A percentile compares a stretch with the other conserved stretches of the same genome.
Conservation (phyloP, 2,797 vertebrate species). For the Amazona ochrocephala region DNA sequence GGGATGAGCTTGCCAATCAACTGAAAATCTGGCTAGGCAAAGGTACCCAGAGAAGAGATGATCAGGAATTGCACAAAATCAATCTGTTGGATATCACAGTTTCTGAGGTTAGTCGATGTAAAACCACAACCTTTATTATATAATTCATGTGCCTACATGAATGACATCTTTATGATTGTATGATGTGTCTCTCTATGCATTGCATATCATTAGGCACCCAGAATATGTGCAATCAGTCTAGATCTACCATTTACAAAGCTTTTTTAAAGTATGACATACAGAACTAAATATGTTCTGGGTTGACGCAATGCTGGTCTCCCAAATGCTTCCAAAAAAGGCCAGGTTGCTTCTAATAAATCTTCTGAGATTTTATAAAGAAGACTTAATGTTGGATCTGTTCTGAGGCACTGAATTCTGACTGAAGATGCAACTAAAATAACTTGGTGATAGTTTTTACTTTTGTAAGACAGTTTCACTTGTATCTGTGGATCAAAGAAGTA, state of each 20-base stretch:
- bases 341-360: conserved; percentile 29
- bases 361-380: background rate
- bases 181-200: background rate
- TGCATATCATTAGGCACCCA: conserved; percentile 34
- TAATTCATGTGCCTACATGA: conserved; percentile 36
- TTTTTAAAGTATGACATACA: conserved; percentile 24
- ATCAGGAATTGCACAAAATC: conserved; percentile 10
- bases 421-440: conserved; percentile 35
- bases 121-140: conserved; percentile 25
- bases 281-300: conserved; percentile 32
- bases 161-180: conserved; percentile 31
- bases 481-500: background rate
- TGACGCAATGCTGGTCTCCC: conserved; percentile 2
- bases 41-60: background rate
- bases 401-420: background rate
- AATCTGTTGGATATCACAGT: conserved; percentile 5
- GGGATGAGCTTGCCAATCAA: background rate
- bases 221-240: conserved; percentile 19
- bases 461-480: background rate
- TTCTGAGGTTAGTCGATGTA: conserved; percentile 21
- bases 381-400: background rate
- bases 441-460: background rate
- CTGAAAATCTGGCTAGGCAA: background rate
- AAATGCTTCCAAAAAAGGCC: conserved; percentile 49
- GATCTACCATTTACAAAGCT: background rate